Base-by-base conservation (phyloP, 2,888 invertebrate genomes). In the Phaonia tiefii region DNA sequence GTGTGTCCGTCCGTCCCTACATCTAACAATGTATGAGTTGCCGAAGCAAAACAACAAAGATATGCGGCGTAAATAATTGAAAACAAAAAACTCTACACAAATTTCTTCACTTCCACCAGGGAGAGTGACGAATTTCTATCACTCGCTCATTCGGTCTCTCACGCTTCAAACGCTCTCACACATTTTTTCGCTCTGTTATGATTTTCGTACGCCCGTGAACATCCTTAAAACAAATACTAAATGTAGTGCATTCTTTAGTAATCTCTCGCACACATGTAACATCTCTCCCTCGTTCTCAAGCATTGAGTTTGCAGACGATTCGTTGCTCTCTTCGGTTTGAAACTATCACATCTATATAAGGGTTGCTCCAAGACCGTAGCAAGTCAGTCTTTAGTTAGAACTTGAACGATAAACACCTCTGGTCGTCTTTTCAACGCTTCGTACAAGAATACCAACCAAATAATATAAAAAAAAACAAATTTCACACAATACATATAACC, bases 331-430 rank as follows among this genome's bases (percentile, higher is more conserved):
- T 77, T 82, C 66, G 39, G 44, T 42, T 4, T 25, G 22, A 75
- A 79, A 79, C 60, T 58, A 79, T 76, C 79, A 63, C 79, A 74
- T 86, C 86, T 87, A 87, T 87, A 86, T 86, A 87, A 87, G 87
- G 86, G 85, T 86, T 84, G 84, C 71, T 84, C 71, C 75, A 75
- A 76, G 75, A 83, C 84, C 80, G 82, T 83, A 79, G 83, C 83
- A 83, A 86, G 85, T 86, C 85, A 87, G 87, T 87, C 86, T 86
- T 85, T 85, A 84, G 84, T 84, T 85, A 85, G 85, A 85, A 85
- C 83, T 85, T 84, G 85, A 75, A 75, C 72, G 58, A 15, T 37
- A 65, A 78, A 78, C 78, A 75, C 60, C 58, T 80, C 73, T 65
- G 69, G 26, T 77, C 79, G 79, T 69, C 51, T 49, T 79, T 17